Percentiles rank a stretch among this genome's conserved stretches.
phyloP scores from a whole-genome alignment of 1,140 invertebrate species.

The Drosophila lacteicornis region DNA sequence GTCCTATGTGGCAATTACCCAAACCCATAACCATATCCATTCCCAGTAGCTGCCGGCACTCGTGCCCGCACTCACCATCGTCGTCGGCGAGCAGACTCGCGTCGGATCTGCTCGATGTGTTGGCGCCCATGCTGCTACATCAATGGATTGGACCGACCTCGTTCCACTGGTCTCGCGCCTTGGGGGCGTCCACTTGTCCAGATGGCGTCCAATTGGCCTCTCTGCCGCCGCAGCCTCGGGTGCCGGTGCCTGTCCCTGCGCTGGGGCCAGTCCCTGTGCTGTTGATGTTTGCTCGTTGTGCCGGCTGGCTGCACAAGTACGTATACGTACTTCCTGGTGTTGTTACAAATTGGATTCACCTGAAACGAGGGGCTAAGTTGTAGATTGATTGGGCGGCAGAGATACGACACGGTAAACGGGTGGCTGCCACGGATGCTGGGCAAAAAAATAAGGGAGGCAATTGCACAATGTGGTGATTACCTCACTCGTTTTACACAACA shows the following conservation, averaged over 20 bases:
- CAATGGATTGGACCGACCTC: constrained; percentile 41
- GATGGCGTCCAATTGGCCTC: constrained; percentile 22
- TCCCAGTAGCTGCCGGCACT: too few species aligned
- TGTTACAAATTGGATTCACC: constrained; percentile 23
- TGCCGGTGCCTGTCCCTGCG: not conserved
- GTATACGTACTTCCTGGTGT: constrained; percentile 4
- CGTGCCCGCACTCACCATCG: constrained; percentile 65
- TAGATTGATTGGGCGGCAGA: constrained; percentile 11
- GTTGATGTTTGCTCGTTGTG: constrained; percentile 22
- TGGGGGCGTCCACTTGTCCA: not conserved
- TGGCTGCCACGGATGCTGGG: not conserved
- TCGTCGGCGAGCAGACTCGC: constrained; percentile 80
- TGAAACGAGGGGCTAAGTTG: constrained; percentile 24
- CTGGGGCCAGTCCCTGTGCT: not conserved
- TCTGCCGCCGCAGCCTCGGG: constrained; percentile 4
- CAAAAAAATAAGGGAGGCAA: not conserved
- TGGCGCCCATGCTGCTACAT: constrained; percentile 83
- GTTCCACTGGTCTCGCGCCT: constrained; percentile 5
- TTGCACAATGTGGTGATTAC: not conserved
- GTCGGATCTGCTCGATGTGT: constrained; percentile 82
- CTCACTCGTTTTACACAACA: not conserved
- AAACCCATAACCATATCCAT: not conserved
- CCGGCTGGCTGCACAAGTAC: constrained; percentile 6
- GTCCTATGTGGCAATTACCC: constrained; percentile 7
- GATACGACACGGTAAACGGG: constrained; percentile 3